Conservation (phyloP, 2,113 vertebrate species). For the Felis chaus region DNA sequence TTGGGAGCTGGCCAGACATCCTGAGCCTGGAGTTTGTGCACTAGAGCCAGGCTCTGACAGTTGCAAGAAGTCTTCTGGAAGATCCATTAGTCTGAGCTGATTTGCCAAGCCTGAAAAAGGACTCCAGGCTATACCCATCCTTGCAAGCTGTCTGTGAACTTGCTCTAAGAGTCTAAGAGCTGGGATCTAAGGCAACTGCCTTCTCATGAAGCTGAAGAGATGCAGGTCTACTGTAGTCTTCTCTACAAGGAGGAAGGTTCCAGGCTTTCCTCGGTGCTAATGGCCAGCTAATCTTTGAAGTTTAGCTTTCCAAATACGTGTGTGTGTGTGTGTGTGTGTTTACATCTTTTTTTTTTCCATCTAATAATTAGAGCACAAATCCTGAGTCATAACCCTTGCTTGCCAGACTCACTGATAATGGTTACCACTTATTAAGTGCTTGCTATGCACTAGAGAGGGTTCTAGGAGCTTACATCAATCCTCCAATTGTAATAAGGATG, state of each 20-base stretch:
- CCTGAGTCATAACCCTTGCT: background rate
- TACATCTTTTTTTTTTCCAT: background rate
- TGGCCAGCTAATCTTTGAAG: background rate
- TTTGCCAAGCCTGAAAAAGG: background rate
- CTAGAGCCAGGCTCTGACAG: background rate
- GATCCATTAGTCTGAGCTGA: background rate
- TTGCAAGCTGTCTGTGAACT: background rate
- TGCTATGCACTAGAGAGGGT: background rate
- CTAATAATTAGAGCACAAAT: background rate
- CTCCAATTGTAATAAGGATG: background rate
- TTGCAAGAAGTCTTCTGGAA: background rate
- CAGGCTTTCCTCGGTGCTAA: background rate
- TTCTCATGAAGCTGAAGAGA: background rate
- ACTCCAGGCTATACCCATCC: background rate
- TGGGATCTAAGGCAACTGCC: background rate
- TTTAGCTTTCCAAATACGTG: background rate
- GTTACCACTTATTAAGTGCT: background rate
- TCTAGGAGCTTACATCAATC: background rate
- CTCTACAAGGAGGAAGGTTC: background rate
- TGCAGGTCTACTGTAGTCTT: background rate
- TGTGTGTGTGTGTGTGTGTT: too few relatives aligned
- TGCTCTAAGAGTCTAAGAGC: background rate
- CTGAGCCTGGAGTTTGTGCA: background rate
- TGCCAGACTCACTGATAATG: background rate
- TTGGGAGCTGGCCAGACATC: conserved; percentile 36